These are phyloP conservation scores for Scaptomyza tumidula DNA, from an alignment of 2,888 invertebrate genomes.

Conservation along the genomic window DNA sequence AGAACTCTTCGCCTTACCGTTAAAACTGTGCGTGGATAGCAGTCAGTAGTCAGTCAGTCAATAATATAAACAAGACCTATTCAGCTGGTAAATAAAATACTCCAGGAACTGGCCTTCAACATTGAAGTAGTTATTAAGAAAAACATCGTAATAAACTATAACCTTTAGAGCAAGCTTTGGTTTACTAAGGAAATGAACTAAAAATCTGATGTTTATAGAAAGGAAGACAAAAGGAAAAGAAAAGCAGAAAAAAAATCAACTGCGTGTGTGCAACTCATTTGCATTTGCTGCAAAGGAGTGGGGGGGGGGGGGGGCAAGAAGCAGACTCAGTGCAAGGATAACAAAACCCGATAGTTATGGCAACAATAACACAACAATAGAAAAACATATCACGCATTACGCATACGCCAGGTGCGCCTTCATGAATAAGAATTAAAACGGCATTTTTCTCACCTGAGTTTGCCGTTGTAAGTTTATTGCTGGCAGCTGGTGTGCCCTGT, in stretches of 20 bases:
- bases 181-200: neutral
- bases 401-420: slow-evolving; percentile 55
- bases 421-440: neutral
- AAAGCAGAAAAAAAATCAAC: slow-evolving; percentile 12
- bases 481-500: slow-evolving; percentile 61
- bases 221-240: slow-evolving; percentile 17
- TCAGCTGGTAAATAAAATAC: neutral
- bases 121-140: neutral
- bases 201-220: slow-evolving; percentile 11
- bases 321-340: neutral
- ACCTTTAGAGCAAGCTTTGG: neutral
- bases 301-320: neutral
- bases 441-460: slow-evolving; percentile 80
- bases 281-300: slow-evolving; percentile 38
- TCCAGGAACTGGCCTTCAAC: neutral
- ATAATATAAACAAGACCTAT: too few relatives aligned
- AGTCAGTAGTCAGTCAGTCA: too few relatives aligned
- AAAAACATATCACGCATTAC: slow-evolving; percentile 34
- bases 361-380: slow-evolving; percentile 18
- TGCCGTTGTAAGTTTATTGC: slow-evolving; percentile 83
- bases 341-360: slow-evolving; percentile 16
- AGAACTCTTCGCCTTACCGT: too few relatives aligned
- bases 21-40: too few relatives aligned
- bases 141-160: neutral
- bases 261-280: slow-evolving; percentile 64